Base-by-base conservation (phyloP, 1,140 invertebrate species). In the Psilanteris sp. region DNA sequence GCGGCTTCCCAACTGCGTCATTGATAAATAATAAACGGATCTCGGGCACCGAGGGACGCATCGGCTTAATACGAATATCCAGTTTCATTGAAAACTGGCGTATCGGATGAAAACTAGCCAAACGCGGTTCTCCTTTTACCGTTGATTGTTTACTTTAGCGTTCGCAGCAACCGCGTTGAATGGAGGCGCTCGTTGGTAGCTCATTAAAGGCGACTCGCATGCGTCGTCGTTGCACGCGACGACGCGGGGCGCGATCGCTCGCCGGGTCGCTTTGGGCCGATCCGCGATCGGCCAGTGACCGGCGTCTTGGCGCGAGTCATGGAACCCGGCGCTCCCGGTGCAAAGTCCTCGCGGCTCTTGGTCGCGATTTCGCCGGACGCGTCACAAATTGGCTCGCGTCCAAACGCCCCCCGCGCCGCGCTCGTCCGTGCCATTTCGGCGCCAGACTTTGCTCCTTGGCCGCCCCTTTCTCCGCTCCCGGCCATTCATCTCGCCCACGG, bases 281-380 rank as follows among this genome's bases (percentile, higher is more conserved):
- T 11, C 39, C 6, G 10, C 34, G 50, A 54, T 54, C 50, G 55
- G 59, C 36, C 46, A 64, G 36, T 64, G 59, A 64, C 57, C 57
- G 57, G 43, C 27, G 18, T 48, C 43, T 22, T 31, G 10, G 34
- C 36, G 11, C 44, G 43, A 64, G 59, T 64, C 59, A 43, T 18
- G 22, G 34, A 52, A 50, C 61, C 41, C 20, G 22, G 11, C 36
- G 22, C 16, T 24, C 39, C 24, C 43, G 32, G 57, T 62, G 55
- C 59, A 64, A 64, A 64, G 46, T 64, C 46, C 59, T 64, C 46
- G 1, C 29, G 32, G 32, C 13, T 64, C 37, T 36, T 64, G 36
- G 2, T 18, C 24, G 13, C 14, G 55, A 15, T 18, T 18, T 32
- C 5, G 18, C 34, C 26, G 34, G 34, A 26, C 50, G 20, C 62